Conservation (phyloP, 2,113 vertebrate genomes). For the Limnothrissa miodon region DNA sequence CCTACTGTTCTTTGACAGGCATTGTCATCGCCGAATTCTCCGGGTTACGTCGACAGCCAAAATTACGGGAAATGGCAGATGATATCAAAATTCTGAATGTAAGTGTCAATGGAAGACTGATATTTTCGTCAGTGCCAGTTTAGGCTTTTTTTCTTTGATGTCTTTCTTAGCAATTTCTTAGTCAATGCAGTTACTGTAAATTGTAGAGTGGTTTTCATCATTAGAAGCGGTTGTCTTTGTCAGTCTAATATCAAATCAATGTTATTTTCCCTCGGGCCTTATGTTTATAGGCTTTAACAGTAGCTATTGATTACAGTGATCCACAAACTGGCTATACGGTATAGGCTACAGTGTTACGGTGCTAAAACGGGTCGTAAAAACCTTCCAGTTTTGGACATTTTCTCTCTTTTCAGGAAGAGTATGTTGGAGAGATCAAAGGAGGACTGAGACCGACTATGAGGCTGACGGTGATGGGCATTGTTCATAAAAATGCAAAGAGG, state of each 20-base stretch:
- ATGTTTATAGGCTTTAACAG: not conserved
- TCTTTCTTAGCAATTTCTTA: too few relatives aligned
- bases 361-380: not conserved
- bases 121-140: not conserved
- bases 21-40: constrained; percentile 39
- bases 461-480: constrained; percentile 75
- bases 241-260: not conserved
- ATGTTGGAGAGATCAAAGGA: constrained; percentile 75
- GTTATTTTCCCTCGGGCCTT: not conserved
- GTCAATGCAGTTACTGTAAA: not conserved
- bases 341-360: not conserved
- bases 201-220: not conserved
- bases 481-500: constrained; percentile 73
- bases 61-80: constrained; percentile 44
- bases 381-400: not conserved
- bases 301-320: not conserved
- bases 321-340: not conserved
- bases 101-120: constrained; percentile 18
- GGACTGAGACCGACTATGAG: constrained; percentile 76
- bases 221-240: not conserved
- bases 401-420: constrained; percentile 57
- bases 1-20: constrained; percentile 40
- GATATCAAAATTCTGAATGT: constrained; percentile 38
- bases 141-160: not conserved
- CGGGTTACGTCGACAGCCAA: constrained; percentile 21